These are phyloP conservation scores for Mus pahari DNA, from an alignment of 2,113 vertebrate species.

Conservation along the genomic window DNA sequence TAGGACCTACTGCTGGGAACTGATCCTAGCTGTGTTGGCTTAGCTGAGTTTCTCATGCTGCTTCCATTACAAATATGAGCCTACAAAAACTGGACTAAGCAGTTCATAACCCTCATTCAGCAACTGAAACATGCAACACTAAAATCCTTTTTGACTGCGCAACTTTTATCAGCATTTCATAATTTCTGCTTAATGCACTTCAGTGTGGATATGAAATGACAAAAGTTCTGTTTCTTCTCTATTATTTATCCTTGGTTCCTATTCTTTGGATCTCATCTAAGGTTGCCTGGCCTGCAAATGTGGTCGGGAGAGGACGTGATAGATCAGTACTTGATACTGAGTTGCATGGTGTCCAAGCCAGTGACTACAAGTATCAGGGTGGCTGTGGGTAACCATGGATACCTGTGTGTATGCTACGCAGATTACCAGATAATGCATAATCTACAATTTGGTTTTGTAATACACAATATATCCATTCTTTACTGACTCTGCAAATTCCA, in stretches of 20 bases:
- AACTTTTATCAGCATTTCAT: constrained; percentile 90
- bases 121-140: constrained; percentile 94
- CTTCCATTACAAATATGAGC: constrained; percentile 92
- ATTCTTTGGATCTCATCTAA: constrained; percentile 92
- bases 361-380: constrained; percentile 86
- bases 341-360: constrained; percentile 82
- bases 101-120: constrained; percentile 94
- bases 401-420: constrained; percentile 81
- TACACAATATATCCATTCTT: constrained; percentile 30
- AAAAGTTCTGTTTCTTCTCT: constrained; percentile 88
- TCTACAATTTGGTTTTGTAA: constrained; percentile 39
- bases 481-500: constrained; percentile 40
- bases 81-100: constrained; percentile 93
- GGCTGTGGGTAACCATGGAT: constrained; percentile 83
- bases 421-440: constrained; percentile 91
- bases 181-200: constrained; percentile 93
- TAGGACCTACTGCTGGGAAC: constrained; percentile 94
- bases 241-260: constrained; percentile 89
- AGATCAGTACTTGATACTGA: constrained; percentile 91
- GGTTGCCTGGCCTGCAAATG: constrained; percentile 90
- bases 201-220: constrained; percentile 93
- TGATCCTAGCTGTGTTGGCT: constrained; percentile 90
- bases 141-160: constrained; percentile 91
- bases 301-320: constrained; percentile 90
- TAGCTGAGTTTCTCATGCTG: constrained; percentile 93